A percentile compares a stretch with the other conserved stretches of the same genome.
Conservation (phyloP, 2,797 vertebrate genomes). For the Cryptoblepharus egeriae region DNA sequence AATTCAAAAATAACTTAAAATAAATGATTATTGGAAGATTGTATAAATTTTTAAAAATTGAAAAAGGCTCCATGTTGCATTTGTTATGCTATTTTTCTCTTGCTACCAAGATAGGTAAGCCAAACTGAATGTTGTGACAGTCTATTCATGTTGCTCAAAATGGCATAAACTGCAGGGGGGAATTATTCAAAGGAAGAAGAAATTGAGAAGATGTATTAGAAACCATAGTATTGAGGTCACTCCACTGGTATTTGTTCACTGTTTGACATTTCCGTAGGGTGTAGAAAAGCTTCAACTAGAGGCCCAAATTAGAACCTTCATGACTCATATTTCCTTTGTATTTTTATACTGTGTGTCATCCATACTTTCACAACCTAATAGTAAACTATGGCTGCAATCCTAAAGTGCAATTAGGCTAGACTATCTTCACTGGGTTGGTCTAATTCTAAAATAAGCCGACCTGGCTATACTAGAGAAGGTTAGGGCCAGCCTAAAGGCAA, state of each 20-base stretch:
- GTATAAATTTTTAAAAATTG: background rate
- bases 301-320: background rate
- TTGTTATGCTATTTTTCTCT: background rate
- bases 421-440: too few relatives aligned
- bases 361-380: background rate
- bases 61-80: background rate
- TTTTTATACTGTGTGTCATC: background rate
- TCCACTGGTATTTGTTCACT: slow-evolving; percentile 17
- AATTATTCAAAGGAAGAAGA: slow-evolving; percentile 23
- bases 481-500: too few relatives aligned
- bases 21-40: background rate
- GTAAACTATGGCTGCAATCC: slow-evolving; percentile 12
- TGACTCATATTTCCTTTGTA: slow-evolving; percentile 4
- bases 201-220: slow-evolving; percentile 1
- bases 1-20: slow-evolving; percentile 20
- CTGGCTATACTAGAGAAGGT: too few relatives aligned
- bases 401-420: too few relatives aligned
- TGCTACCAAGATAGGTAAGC: background rate
- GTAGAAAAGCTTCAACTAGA: slow-evolving; percentile 13
- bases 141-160: slow-evolving; percentile 13
- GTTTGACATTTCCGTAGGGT: slow-evolving; percentile 6
- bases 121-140: background rate
- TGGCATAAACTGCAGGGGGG: slow-evolving; percentile 18
- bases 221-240: slow-evolving; percentile 8
- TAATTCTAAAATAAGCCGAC: too few relatives aligned